Evolutionary conservation across 2,888 invertebrate genomes (phyloP).

Genomic region (Cephus pulcher): DNA sequence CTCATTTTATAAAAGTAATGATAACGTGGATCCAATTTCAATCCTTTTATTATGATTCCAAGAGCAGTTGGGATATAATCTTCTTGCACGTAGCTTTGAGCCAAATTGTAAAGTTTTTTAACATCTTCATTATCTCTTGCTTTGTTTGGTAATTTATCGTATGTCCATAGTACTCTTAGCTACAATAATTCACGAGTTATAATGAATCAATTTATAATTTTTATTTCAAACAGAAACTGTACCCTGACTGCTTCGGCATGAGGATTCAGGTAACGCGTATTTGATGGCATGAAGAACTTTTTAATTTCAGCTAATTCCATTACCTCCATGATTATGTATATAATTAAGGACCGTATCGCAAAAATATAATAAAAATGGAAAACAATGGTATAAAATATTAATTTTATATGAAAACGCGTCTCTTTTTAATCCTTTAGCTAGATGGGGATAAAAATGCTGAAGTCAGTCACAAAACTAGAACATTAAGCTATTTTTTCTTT

Average conservation of each 20-base stretch:
- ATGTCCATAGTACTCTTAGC: constrained; percentile 14
- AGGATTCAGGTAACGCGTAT: constrained; percentile 25
- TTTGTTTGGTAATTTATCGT: constrained; percentile 4
- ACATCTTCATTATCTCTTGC: constrained; percentile 1
- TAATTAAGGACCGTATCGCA: not conserved
- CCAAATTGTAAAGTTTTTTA: constrained; percentile 21
- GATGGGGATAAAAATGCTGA: not conserved
- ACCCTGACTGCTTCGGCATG: constrained; percentile 28
- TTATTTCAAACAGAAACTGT: not conserved
- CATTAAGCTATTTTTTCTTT: not conserved
- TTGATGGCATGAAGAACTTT: constrained; percentile 27
- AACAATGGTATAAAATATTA: not conserved
- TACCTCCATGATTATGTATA: constrained; percentile 20
- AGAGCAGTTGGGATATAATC: constrained; percentile 6
- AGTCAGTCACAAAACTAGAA: not conserved
- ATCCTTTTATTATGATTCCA: constrained; percentile 30
- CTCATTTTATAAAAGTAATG: constrained; percentile 34
- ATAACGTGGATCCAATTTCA: constrained; percentile 30
- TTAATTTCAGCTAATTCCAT: constrained; percentile 28
- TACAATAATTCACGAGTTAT: not conserved
- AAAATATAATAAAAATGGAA: constrained; percentile 22
- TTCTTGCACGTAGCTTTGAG: constrained; percentile 11
- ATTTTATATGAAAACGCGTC: not conserved
- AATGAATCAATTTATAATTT: not conserved
- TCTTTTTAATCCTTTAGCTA: not conserved